Base-by-base conservation (phyloP, 2,113 vertebrate genomes). In the Tragulus kanchil region DNA sequence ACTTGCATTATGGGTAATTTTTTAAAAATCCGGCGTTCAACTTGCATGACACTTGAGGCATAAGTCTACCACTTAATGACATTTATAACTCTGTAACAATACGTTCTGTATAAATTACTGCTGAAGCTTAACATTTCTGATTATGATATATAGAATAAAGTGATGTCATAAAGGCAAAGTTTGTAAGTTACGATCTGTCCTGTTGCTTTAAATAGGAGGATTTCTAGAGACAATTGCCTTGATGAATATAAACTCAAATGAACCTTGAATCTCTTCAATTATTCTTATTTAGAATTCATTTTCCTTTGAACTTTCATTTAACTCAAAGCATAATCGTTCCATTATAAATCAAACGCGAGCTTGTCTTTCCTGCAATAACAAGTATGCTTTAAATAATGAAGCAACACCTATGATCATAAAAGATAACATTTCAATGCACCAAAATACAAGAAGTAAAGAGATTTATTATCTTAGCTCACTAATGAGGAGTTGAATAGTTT, bases 201-300 rank as follows among this genome's bases (percentile, higher is more conserved):
- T 95, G 96, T 98, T 97, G 93, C 95, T 98, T 98, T 97, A 99
- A 98, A 98, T 98, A 98, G 98, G 95, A 97, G 86, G 90, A 94
- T 98, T 98, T 97, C 98, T 98, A 96, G 97, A 98, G 97, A 98
- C 98, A 98, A 98, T 95, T 97, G 97, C 94, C 94, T 97, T 98
- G 98, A 98, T 98, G 97, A 98, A 98, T 98, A 95, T 97, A 98
- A 98, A 97, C 59, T 5, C 96, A 98, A 98, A 98, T 98, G 98
- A 98, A 98, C 98, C 97, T 98, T 97, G 98, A 98, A 98, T 99
- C 98, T 98, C 94, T 98, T 98, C 96, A 98, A 98, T 98, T 98
- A 98, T 98, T 98, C 98, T 98, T 99, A 98, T 98, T 99, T 98
- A 98, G 98, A 97, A 98, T 98, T 98, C 90, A 98, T 98, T 98